These are phyloP conservation scores for Sander vitreus DNA, from an alignment of 2,113 vertebrate species.

Conservation along the genomic window DNA sequence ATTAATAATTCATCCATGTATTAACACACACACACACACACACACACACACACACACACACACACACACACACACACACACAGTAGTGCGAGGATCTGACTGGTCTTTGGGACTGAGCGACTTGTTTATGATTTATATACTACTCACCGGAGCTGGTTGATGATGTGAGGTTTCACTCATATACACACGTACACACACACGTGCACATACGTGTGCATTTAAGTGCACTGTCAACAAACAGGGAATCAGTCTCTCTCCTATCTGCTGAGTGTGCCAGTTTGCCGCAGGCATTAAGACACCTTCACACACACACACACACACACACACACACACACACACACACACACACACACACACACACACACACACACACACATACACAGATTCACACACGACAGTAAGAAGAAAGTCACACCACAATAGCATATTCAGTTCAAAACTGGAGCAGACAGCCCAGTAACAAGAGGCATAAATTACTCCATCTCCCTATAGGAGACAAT, in stretches of 20 bases:
- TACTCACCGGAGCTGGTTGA: conserved; percentile 74
- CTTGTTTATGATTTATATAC: conserved; percentile 89
- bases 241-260: conserved; percentile 84
- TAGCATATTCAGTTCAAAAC: conserved; percentile 62
- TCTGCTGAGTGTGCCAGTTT: conserved; percentile 82
- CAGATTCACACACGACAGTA: conserved; percentile 5
- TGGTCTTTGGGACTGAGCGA: conserved; percentile 60
- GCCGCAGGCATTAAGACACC: conserved; percentile 82
- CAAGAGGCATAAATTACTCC: conserved; percentile 73
- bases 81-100: conserved; percentile 47
- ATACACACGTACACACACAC: conserved; percentile 3
- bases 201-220: conserved; percentile 68
- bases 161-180: conserved; percentile 72
- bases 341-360: conserved; percentile 46
- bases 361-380: conserved; percentile 34
- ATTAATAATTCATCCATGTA: conserved; percentile 82
- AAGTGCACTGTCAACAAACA: conserved; percentile 90
- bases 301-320: conserved; percentile 56
- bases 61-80: conserved; percentile 14
- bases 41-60: conserved; percentile 7
- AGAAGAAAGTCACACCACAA: conserved; percentile 58
- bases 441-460: conserved; percentile 68
- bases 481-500: conserved; percentile 56
- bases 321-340: conserved; percentile 53
- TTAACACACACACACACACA: conserved; percentile 65